Evolutionary conservation across 1,140 invertebrate genomes (phyloP).

Genomic region (Cydia fagiglandana): DNA sequence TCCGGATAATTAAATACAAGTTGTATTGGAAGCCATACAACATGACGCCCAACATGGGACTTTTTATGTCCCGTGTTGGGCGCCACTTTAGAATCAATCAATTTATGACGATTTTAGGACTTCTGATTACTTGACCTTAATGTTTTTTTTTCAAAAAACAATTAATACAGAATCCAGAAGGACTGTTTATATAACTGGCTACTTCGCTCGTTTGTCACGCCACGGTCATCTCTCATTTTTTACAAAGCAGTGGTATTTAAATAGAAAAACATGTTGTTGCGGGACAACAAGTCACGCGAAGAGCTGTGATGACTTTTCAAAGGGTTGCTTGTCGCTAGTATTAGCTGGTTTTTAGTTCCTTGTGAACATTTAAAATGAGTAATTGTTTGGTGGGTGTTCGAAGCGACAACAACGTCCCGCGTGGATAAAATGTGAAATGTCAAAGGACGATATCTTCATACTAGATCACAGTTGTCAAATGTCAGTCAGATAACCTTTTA

Average conservation of each 20-base stretch:
- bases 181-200: neutral
- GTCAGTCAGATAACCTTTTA: too few species aligned
- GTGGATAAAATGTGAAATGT: too few species aligned
- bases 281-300: conserved; percentile 13
- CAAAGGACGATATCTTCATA: too few species aligned
- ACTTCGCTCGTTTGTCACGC: neutral
- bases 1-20: too few species aligned
- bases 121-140: too few species aligned
- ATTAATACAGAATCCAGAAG: neutral
- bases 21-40: too few species aligned
- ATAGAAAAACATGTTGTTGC: conserved; percentile 7
- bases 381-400: too few species aligned
- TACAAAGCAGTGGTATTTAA: conserved; percentile 20
- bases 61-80: neutral
- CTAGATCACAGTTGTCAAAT: too few species aligned
- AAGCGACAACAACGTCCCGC: too few species aligned
- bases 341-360: neutral
- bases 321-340: neutral
- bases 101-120: neutral
- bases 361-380: too few species aligned
- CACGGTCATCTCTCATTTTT: neutral
- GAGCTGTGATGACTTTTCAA: neutral
- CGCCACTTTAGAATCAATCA: neutral
- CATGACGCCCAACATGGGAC: too few species aligned
- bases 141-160: too few species aligned